phyloP scores from a whole-genome alignment of 2,797 vertebrate genomes.

The Astyanax mexicanus region DNA sequence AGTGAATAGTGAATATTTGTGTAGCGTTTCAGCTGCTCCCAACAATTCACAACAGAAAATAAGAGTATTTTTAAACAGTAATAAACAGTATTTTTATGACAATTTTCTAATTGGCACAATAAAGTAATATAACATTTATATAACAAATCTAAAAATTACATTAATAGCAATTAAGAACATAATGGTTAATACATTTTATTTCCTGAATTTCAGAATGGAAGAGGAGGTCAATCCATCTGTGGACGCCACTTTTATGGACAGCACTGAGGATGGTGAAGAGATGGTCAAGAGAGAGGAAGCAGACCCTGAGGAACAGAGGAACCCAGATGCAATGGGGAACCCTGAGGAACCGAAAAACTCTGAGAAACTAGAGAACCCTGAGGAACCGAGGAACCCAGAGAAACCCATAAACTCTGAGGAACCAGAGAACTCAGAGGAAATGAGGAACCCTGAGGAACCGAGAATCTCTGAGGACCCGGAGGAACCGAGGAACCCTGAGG shows the following conservation, averaged over 20 bases:
- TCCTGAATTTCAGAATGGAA: constrained; percentile 13
- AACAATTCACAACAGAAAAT: too few relatives aligned
- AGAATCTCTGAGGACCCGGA: too few relatives aligned
- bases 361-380: too few relatives aligned
- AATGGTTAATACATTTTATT: neutral
- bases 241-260: neutral
- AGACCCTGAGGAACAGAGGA: neutral
- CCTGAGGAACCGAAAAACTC: too few relatives aligned
- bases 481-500: neutral
- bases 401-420: neutral
- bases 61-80: too few relatives aligned
- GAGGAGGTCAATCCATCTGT: neutral
- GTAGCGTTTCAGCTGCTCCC: too few relatives aligned
- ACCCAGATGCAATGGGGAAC: neutral
- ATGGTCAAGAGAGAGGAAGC: neutral
- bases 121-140: neutral
- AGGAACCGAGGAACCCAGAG: neutral
- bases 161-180: neutral
- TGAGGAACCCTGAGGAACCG: neutral
- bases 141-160: neutral
- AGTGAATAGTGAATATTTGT: too few relatives aligned
- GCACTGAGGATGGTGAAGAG: constrained; percentile 16
- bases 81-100: too few relatives aligned
- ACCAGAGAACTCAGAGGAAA: neutral
- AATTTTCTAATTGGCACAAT: too few relatives aligned